A percentile compares a stretch with the other conserved stretches of the same genome.
Evolutionary conservation across 1,140 invertebrate genomes (phyloP).

Genomic region (Panagrolaimus sp.): DNA sequence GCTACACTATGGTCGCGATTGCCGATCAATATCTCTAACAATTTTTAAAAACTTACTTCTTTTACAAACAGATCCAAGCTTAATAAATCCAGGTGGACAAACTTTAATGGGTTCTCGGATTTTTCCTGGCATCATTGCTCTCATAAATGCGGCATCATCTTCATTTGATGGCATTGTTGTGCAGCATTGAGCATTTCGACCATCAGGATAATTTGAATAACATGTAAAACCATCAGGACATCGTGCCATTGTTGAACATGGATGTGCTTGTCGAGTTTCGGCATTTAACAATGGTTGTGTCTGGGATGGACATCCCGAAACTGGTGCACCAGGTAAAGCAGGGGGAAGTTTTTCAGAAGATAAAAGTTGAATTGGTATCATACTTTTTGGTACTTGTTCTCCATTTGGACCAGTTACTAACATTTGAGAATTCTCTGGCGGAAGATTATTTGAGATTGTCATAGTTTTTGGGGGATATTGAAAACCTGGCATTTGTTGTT

Average conservation of each 20-base stretch:
- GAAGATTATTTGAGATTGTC: not conserved
- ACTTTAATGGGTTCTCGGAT: slow-evolving; percentile 17
- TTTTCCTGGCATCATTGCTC: slow-evolving; percentile 1
- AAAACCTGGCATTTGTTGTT: too few species aligned
- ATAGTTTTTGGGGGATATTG: too few species aligned
- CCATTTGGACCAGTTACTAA: too few species aligned
- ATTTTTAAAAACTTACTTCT: slow-evolving; percentile 49
- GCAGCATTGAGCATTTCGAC: slow-evolving; percentile 46
- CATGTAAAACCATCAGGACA: slow-evolving; percentile 47
- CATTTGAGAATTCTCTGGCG: not conserved
- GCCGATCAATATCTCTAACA: too few species aligned
- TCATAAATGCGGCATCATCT: slow-evolving; percentile 8
- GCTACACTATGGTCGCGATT: too few species aligned
- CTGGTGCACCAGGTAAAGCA: not conserved
- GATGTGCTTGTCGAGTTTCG: slow-evolving; percentile 32
- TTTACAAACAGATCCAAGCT: slow-evolving; percentile 52
- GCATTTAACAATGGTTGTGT: slow-evolving; percentile 33
- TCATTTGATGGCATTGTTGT: slow-evolving; percentile 34
- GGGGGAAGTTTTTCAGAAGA: not conserved
- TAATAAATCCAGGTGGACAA: slow-evolving; percentile 45
- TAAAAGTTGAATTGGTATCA: not conserved
- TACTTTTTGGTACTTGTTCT: too few species aligned
- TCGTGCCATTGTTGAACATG: slow-evolving; percentile 44
- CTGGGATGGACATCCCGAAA: not conserved
- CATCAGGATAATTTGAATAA: slow-evolving; percentile 48